Base-by-base conservation (phyloP, 2,797 vertebrate genomes). In the Tragopan temminckii region DNA sequence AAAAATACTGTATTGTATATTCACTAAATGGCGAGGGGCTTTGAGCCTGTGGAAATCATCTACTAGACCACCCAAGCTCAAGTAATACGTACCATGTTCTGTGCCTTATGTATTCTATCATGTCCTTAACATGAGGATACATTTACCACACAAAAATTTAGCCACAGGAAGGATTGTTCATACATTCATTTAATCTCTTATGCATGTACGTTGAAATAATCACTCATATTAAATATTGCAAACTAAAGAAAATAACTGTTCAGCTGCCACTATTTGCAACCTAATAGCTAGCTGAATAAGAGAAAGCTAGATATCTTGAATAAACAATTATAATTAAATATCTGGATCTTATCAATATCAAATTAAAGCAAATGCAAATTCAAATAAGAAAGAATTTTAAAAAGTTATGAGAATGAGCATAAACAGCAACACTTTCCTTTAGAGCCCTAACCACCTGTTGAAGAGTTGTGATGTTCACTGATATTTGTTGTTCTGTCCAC, bases 1-100 rank as follows among this genome's bases (percentile, higher is more conserved):
- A 95, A 96, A 38, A 96, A 94, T 78, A 78, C 46, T 93, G 31
- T 76, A 94, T 94, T 96, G 88, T 91, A 79, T 93, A 80, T 86
- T 79, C 80, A 61, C 27, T 92, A 45, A 91, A 72, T 78, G 68
- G 27, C 21, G 7, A 79, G 72, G 84, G 69, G 76, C 81, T 95
- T 85, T 70, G 69, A 89, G 93, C 72, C 72, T 81, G 61, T 55
- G 77, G 61, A 40, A 86, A 80, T 57, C 50, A 84, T 80, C 74
- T 80, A 31, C 64, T 84, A 66, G 95, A 83, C 94, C 96, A 94
- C 95, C 93, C 96, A 94, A 48, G 85, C 90, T 42, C 40, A 63
- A 90, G 55, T 89, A 96, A 94, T 69, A 63, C 29, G 35, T 77
- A 36, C 57, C 80, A 90, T 69, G 42, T 75, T 94, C 86, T 88